Base-by-base conservation (phyloP, 2,888 invertebrate species). In the Drosophila neotestacea region DNA sequence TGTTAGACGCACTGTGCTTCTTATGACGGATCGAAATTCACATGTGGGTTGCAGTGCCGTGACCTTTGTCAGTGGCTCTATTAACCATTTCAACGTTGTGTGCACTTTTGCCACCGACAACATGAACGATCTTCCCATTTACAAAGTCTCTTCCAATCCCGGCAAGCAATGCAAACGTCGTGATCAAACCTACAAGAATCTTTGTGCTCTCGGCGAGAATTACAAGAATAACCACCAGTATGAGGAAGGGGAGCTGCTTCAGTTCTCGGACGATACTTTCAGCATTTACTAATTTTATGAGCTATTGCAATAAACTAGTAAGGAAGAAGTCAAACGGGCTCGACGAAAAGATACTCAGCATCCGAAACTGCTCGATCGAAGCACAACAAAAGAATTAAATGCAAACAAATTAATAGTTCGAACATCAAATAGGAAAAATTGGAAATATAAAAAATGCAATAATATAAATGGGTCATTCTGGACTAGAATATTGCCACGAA, bases 71-170 rank as follows among this genome's bases (percentile, higher is more conserved):
- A n/a, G 4, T 4, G 38, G 50, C 0, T 13, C n/a, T 4, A 1
- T 6, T 0, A 46, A 70, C 1, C 11, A 70, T 2, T 70, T 79
- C 38, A 41, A 27, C 4, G 0, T 81, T 2, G 42, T 30, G 10
- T 81, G 81, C 41, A 16, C 73, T 9, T 81, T 81, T 44, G 64
- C 81, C n/a, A 81, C 81, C 0, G 70, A 77, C 2, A 71, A 68
- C 16, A 38, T 77, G 58, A 9, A 39, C 0, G 13, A 63, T 1
- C 39, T 13, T 5, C 60, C 74, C 42, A 60, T 81, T 6, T 81
- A 79, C 48, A 63, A 47, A n/a, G 6, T 50, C 4, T n/a, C 63
- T 22, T 4, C 11, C 0, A 6, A 13, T 7, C n/a, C 81, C 0
- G 81, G 68, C 1, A 16, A 1, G 0, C 27, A 32, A 10, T 81